Evolutionary conservation across 2,113 vertebrate genomes (phyloP).

Genomic region (Acanthochromis polyacanthus): DNA sequence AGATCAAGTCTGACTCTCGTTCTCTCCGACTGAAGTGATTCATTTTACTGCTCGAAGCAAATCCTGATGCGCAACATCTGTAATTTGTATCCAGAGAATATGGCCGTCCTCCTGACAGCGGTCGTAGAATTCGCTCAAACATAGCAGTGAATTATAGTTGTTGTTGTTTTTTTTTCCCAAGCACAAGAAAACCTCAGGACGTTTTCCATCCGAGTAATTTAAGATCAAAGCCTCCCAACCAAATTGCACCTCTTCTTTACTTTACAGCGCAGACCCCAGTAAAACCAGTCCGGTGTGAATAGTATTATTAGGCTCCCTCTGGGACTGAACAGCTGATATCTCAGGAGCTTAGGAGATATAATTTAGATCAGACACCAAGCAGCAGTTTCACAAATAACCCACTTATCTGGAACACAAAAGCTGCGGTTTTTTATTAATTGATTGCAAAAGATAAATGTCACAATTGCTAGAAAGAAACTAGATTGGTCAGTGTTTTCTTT

Average conservation of each 20-base stretch:
- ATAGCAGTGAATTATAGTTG: constrained; percentile 5
- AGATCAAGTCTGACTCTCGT: constrained; percentile 49
- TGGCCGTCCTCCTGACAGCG: neutral
- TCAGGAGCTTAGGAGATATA: neutral
- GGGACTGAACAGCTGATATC: neutral
- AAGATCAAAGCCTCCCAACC: neutral
- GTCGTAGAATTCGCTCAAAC: neutral
- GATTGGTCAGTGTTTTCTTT: neutral
- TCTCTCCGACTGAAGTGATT: constrained; percentile 6
- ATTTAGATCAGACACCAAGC: neutral
- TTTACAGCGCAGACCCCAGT: neutral
- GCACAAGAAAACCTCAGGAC: neutral
- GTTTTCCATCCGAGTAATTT: neutral
- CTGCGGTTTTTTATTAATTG: neutral
- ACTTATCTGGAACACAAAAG: no score
- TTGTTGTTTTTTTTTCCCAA: neutral
- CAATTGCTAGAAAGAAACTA: neutral
- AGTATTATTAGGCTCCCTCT: neutral
- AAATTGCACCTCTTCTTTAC: neutral
- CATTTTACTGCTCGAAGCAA: neutral
- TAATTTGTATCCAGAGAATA: constrained; percentile 10
- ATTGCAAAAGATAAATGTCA: neutral
- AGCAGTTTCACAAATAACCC: neutral
- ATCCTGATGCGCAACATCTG: neutral
- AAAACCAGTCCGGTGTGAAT: neutral